Evolutionary conservation across 2,113 vertebrate genomes (phyloP).

Genomic region (Tragelaphus buxtoni): DNA sequence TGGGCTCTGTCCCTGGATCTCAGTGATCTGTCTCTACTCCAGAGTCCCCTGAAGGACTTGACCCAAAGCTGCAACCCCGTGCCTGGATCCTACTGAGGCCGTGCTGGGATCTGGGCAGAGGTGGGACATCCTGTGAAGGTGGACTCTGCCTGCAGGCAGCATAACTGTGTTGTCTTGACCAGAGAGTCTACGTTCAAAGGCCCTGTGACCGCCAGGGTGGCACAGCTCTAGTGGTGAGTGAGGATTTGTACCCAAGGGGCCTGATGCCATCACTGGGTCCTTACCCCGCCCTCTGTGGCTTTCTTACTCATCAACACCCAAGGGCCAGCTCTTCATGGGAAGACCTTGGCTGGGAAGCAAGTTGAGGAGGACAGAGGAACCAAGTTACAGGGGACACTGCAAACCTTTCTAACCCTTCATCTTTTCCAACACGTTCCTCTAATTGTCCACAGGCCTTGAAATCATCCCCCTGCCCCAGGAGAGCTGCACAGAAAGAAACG

Average conservation of each 20-base stretch:
- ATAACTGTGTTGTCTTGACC: rapidly evolving
- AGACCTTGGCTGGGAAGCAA: not conserved
- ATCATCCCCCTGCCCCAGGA: rapidly evolving
- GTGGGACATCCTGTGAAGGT: rapidly evolving
- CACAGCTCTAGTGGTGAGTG: rapidly evolving
- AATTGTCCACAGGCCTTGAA: too few relatives aligned
- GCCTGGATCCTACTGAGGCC: not conserved
- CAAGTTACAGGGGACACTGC: rapidly evolving
- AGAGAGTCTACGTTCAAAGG: not conserved
- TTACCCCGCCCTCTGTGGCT: not conserved
- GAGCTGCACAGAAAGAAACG: not conserved
- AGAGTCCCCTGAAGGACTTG: not conserved
- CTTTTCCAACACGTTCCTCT: too few relatives aligned
- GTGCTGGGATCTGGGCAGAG: not conserved
- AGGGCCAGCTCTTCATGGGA: not conserved
- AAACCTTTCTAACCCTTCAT: rapidly evolving
- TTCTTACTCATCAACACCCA: not conserved
- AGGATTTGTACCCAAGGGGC: too few relatives aligned
- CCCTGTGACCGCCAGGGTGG: not conserved
- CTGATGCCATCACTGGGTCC: rapidly evolving
- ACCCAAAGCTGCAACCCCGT: not conserved
- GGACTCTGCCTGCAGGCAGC: not conserved
- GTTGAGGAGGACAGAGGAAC: rapidly evolving
- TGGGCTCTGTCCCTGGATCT: not conserved
- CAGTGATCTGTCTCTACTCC: rapidly evolving